Evolutionary conservation across 2,113 vertebrate genomes (phyloP).

Genomic region (Camelus bactrianus): DNA sequence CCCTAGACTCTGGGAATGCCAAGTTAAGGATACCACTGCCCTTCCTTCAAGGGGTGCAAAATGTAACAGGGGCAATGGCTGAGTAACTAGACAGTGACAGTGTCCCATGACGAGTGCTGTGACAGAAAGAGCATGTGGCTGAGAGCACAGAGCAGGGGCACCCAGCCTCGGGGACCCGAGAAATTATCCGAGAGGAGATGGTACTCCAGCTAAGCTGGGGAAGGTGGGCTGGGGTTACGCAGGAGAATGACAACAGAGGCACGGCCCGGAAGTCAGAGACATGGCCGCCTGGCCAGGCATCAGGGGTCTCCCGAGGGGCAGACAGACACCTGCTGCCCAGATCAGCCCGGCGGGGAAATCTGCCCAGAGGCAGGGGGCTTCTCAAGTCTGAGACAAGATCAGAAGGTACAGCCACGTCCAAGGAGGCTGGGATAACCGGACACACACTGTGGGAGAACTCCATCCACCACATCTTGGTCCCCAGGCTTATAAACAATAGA

Average conservation of each 20-base stretch:
- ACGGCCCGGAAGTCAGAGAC: background rate
- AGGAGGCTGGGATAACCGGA: background rate
- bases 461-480: background rate
- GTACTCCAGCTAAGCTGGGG: fast-evolving
- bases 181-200: background rate
- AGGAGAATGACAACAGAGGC: no score
- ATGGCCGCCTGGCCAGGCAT: fast-evolving
- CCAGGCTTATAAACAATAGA: fast-evolving
- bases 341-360: background rate
- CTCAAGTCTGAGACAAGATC: background rate
- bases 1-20: background rate
- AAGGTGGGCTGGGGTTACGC: fast-evolving
- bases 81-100: background rate
- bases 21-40: background rate
- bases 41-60: background rate
- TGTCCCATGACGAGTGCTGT: fast-evolving
- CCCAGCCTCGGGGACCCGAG: background rate
- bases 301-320: background rate
- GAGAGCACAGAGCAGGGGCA: background rate
- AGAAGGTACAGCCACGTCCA: background rate
- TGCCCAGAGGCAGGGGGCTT: background rate
- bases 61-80: no score
- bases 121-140: background rate
- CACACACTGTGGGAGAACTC: background rate
- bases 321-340: background rate